Evolutionary conservation across 2,888 invertebrate species (phyloP).

Genomic region (Cephus rjabovi): DNA sequence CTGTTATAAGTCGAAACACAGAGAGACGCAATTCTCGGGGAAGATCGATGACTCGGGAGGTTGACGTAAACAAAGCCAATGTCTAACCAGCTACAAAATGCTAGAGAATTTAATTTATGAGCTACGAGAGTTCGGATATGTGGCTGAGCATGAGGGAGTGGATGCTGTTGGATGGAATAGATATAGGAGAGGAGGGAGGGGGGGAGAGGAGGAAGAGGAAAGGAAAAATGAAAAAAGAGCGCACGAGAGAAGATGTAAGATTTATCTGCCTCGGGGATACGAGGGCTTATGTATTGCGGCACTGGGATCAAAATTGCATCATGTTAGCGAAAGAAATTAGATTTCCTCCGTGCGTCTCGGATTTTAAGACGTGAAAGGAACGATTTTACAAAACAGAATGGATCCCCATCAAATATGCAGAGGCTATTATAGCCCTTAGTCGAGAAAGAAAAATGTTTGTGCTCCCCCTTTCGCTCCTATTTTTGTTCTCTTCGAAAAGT

Average conservation of each 20-base stretch:
- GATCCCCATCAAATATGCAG: constrained; percentile 51
- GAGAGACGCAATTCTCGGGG: neutral
- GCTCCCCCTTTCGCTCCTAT: constrained; percentile 24
- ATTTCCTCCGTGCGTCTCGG: constrained; percentile 33
- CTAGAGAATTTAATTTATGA: constrained; percentile 48
- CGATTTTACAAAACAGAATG: constrained; percentile 40
- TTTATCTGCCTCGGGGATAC: constrained; percentile 36
- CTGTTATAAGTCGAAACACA: constrained; percentile 32
- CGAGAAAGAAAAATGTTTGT: constrained; percentile 43
- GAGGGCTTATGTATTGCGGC: constrained; percentile 40
- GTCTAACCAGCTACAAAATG: constrained; percentile 37
- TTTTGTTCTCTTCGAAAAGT: neutral
- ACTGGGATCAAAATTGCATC: constrained; percentile 52
- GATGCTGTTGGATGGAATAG: constrained; percentile 5
- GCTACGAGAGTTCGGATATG: constrained; percentile 20
- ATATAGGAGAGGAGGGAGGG: neutral
- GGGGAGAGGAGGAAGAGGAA: neutral
- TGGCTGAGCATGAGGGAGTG: neutral
- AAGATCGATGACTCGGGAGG: constrained; percentile 41
- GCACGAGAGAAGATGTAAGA: constrained; percentile 31
- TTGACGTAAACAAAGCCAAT: constrained; percentile 38
- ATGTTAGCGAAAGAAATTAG: constrained; percentile 50
- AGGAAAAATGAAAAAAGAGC: neutral
- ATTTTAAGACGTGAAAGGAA: constrained; percentile 15
- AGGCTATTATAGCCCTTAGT: constrained; percentile 44